These are phyloP conservation scores for Stigmatopora argus DNA, from an alignment of 2,113 vertebrate species.

Conservation along the genomic window DNA sequence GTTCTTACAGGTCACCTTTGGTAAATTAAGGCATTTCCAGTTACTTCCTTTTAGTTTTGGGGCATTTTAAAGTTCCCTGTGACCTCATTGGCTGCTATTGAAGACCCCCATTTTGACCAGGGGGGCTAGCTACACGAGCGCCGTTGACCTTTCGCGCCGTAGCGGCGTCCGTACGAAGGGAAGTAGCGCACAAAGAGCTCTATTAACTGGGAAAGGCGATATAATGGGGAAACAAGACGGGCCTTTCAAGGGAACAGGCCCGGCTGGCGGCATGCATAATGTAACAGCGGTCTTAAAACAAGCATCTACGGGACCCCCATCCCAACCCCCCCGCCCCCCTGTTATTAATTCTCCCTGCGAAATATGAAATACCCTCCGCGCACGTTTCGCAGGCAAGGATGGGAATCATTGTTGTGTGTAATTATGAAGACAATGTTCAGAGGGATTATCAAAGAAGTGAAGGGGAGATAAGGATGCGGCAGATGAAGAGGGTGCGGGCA, in stretches of 20 bases:
- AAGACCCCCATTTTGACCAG: too few relatives aligned
- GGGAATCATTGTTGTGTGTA: slow-evolving; percentile 71
- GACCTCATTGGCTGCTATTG: too few relatives aligned
- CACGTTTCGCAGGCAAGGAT: slow-evolving; percentile 59
- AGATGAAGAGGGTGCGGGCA: slow-evolving; percentile 61
- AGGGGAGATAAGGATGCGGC: slow-evolving; percentile 62
- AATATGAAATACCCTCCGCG: slow-evolving; percentile 59
- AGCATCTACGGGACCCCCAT: too few relatives aligned
- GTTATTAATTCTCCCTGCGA: slow-evolving; percentile 64
- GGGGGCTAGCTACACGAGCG: not conserved
- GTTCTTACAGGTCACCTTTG: too few relatives aligned
- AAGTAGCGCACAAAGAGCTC: slow-evolving; percentile 66
- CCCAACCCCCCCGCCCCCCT: slow-evolving; percentile 23
- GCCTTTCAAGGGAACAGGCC: slow-evolving; percentile 65
- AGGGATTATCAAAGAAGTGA: slow-evolving; percentile 70
- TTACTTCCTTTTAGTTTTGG: too few relatives aligned
- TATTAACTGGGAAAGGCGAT: slow-evolving; percentile 66
- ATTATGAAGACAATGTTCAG: slow-evolving; percentile 70
- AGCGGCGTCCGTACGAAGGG: slow-evolving; percentile 57
- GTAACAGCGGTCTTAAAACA: slow-evolving; percentile 69
- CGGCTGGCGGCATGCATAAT: slow-evolving; percentile 68
- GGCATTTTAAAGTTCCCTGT: too few relatives aligned
- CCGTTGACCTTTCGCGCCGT: slow-evolving; percentile 63
- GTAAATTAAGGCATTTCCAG: too few relatives aligned
- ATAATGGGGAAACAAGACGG: slow-evolving; percentile 69